Conservation (phyloP, 2,113 vertebrate species). For the Setophaga coronata region DNA sequence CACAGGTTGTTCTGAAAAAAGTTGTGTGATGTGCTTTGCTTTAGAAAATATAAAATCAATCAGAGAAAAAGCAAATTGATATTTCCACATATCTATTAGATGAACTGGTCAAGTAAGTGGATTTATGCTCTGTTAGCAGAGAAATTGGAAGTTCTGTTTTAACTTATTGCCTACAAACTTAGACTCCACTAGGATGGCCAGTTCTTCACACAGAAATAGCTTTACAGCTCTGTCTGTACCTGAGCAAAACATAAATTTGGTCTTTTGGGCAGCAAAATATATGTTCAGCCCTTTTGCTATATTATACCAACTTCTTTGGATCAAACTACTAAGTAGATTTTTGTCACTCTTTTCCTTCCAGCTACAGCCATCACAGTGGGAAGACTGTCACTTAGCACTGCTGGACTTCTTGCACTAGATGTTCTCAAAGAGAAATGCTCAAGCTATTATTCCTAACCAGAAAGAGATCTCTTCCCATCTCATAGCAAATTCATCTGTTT, state of each 20-base stretch:
- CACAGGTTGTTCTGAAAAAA: neutral
- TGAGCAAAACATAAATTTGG: neutral
- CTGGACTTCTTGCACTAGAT: neutral
- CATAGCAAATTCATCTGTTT: neutral
- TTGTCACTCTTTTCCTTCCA: neutral
- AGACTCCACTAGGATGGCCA: neutral
- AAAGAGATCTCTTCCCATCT: neutral
- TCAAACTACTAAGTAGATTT: neutral
- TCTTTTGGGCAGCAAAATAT: neutral
- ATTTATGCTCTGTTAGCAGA: neutral
- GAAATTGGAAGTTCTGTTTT: neutral
- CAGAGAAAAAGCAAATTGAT: neutral
- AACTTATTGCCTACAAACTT: neutral
- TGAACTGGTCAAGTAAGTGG: neutral
- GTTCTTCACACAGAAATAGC: neutral
- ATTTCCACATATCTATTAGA: neutral
- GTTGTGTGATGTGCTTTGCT: neutral
- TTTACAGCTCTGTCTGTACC: neutral
- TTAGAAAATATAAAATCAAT: neutral
- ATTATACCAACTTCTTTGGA: neutral
- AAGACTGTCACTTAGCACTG: neutral
- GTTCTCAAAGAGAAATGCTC: neutral
- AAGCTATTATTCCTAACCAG: neutral
- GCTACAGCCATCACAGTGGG: neutral
- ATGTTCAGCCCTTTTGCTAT: neutral